These are phyloP conservation scores for Ethmia dodecea DNA, from an alignment of 2,888 invertebrate species.

Conservation along the genomic window DNA sequence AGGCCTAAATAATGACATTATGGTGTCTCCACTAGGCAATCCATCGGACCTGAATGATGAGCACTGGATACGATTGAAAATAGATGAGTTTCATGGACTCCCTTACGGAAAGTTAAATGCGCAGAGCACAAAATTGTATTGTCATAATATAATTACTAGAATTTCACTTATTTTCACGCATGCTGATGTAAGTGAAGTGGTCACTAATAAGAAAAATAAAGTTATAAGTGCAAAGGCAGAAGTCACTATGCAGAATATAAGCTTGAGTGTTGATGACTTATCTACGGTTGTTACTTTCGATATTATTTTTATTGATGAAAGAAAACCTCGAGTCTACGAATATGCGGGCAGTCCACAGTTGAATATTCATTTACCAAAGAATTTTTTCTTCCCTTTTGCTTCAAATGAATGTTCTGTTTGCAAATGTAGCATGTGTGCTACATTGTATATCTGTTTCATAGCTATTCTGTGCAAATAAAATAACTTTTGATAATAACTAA, in stretches of 20 bases:
- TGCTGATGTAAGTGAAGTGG: conserved; percentile 33
- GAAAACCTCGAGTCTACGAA: conserved; percentile 38
- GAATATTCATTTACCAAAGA: conserved; percentile 81
- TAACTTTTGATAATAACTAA: conserved; percentile 58
- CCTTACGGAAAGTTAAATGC: conserved; percentile 39
- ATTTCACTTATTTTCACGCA: conserved; percentile 42
- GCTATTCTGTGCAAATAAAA: conserved; percentile 51
- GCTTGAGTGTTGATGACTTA: conserved; percentile 39
- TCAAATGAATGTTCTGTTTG: conserved; percentile 32
- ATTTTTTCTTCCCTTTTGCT: conserved; percentile 85
- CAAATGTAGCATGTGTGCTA: conserved; percentile 6
- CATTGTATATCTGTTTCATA: conserved; percentile 11
- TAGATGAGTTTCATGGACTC: conserved; percentile 20
- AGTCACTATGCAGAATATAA: conserved; percentile 31
- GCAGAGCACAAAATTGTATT: conserved; percentile 37
- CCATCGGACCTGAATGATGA: conserved; percentile 40
- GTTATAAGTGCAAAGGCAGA: conserved; percentile 38
- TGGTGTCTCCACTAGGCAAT: conserved; percentile 54
- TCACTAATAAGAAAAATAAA: conserved; percentile 31
- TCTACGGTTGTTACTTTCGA: conserved; percentile 50
- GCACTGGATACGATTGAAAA: conserved; percentile 42
- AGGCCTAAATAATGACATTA: conserved; percentile 27
- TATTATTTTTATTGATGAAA: conserved; percentile 52
- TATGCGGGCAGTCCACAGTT: conserved; percentile 80
- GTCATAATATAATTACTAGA: conserved; percentile 48